Evolutionary conservation across 2,113 vertebrate genomes (phyloP).

Genomic region (Clarias gariepinus): DNA sequence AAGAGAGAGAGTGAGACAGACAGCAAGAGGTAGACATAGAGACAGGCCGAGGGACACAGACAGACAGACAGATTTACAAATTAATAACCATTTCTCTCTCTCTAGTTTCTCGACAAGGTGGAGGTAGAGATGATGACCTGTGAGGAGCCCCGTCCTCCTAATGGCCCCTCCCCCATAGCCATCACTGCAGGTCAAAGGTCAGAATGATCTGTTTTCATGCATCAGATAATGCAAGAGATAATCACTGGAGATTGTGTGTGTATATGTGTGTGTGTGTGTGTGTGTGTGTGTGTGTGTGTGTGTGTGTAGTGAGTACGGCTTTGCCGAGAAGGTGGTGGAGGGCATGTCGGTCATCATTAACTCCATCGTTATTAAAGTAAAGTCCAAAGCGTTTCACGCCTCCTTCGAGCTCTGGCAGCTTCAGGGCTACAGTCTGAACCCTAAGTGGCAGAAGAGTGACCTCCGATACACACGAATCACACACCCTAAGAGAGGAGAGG

Average conservation of each 20-base stretch:
- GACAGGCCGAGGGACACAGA: neutral
- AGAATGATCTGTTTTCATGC: conserved; percentile 38
- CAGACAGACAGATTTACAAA: neutral
- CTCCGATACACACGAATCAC: conserved; percentile 91
- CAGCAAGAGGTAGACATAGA: accelerated
- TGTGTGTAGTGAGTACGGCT: conserved; percentile 89
- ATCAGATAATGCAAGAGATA: too few relatives aligned
- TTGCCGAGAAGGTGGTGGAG: conserved; percentile 98
- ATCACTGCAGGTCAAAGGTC: conserved; percentile 95
- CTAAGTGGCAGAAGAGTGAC: conserved; percentile 92
- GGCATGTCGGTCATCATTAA: conserved; percentile 98
- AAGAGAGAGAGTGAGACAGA: too few relatives aligned
- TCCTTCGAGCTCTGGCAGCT: conserved; percentile 98
- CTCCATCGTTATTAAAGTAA: conserved; percentile 95
- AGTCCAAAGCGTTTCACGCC: conserved; percentile 91
- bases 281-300: conserved; percentile 34
- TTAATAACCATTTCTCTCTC: conserved; percentile 12
- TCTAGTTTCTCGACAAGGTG: conserved; percentile 95
- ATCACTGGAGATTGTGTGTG: neutral
- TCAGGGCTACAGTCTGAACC: conserved; percentile 95
- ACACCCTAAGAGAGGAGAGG: conserved; percentile 92
- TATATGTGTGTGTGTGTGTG: neutral
- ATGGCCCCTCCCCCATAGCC: conserved; percentile 95
- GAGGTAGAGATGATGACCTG: conserved; percentile 98
- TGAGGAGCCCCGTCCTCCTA: conserved; percentile 92